Evolutionary conservation across 2,888 invertebrate species (phyloP), one percentile per base, ranked within the genome.

Genomic region (Sycophila texana): DNA sequence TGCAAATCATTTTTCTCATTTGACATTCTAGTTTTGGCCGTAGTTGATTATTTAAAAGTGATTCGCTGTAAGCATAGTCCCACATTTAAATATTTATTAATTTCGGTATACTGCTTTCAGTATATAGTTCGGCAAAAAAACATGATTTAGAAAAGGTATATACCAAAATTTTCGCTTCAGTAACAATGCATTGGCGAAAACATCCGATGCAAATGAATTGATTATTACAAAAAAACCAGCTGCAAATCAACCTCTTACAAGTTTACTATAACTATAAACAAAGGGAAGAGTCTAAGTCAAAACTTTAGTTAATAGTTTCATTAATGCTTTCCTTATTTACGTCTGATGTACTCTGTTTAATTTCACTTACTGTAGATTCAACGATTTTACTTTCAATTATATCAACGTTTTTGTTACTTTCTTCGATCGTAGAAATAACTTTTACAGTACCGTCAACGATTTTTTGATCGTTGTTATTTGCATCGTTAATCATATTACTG

Each of bases 381-480:
- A 73, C 22, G 4, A 60, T 12, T 1, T 22, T 60, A 22, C 49
- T 58, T 2, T 39, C 20, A 70, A 57, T 71, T 26, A 47, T 20
- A 16, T 58, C 58, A 61, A 57, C 60, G 20, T 26, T 74, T 26
- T 49, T 53, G 53, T 57, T 71, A 39, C 26, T 60, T 20, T 71
- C 13, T 53, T 55, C 13, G 30, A n/a, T 5, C 49, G 10, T 10
- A 39, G 7, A 1, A 39, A 39, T 49, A 70, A 58, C 26, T 55
- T 60, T 63, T 12, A 57, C n/a, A 58, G 63, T 14, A 60, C 63
- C 47, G 18, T 79, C 78, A 78, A 78, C 75, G 77, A 73, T 76
- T 76, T 0, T 53, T 76, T 58, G 61, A 81, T 76, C 81, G 67
- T 78, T 81, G 76, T 79, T 71, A 63, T 79, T 81, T 4, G 79